phyloP scores from a whole-genome alignment of 2,797 vertebrate species.

The Lepus oiostolus region DNA sequence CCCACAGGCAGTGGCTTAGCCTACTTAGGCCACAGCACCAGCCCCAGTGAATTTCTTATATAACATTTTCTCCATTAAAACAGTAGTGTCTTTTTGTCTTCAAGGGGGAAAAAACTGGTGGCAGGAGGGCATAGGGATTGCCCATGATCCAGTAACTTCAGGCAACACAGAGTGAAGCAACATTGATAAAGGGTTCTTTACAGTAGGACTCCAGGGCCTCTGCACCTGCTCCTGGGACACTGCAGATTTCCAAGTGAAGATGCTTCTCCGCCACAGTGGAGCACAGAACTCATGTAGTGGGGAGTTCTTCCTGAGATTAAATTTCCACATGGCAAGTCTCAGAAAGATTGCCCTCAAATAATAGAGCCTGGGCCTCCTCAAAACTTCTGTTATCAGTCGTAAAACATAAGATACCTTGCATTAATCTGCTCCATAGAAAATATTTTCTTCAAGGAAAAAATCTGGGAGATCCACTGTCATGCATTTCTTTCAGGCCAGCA shows the following conservation, averaged over 20 bases:
- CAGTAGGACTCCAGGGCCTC: not conserved
- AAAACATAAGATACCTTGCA: not conserved
- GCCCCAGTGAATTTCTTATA: no score
- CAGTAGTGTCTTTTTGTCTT: not conserved
- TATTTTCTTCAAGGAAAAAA: constrained; percentile 60
- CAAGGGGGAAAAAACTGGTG: not conserved
- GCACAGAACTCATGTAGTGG: constrained; percentile 30
- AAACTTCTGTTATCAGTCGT: not conserved
- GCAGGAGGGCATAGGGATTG: not conserved
- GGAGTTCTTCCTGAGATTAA: constrained; percentile 42
- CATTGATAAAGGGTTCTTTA: constrained; percentile 40
- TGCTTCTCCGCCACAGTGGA: constrained; percentile 61
- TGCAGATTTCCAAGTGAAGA: constrained; percentile 49
- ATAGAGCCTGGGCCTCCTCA: not conserved
- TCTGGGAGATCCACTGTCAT: not conserved
- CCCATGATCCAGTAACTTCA: constrained; percentile 37
- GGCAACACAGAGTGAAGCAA: constrained; percentile 45
- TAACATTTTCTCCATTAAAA: constrained; percentile 46
- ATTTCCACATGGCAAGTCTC: constrained; percentile 25
- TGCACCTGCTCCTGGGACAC: not conserved
- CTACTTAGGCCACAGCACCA: no score
- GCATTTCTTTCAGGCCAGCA: not conserved
- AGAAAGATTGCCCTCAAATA: constrained; percentile 57
- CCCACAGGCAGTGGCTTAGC: no score
- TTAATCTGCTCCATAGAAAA: not conserved